phyloP scores from a whole-genome alignment of 1,140 invertebrate genomes.

The Drosophila quadrilineata region DNA sequence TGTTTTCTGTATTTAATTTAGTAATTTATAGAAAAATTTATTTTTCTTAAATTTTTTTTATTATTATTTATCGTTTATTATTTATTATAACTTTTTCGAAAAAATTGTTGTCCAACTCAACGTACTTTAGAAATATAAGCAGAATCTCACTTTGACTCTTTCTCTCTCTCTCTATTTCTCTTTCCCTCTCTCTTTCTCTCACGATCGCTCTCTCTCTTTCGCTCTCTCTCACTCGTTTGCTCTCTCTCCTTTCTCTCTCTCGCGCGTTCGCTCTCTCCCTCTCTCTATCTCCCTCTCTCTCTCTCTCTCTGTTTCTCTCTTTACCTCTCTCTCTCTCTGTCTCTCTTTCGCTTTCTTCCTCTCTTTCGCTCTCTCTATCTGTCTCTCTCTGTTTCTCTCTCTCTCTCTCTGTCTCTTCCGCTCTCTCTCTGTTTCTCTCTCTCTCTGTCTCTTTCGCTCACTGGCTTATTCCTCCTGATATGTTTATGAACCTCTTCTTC shows the following conservation, averaged over 20 bases:
- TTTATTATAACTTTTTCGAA: too few species aligned
- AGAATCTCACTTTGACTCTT: too few species aligned
- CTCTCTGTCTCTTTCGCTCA: neutral
- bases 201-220: neutral
- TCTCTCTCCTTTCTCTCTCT: too few species aligned
- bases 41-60: too few species aligned
- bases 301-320: neutral
- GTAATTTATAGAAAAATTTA: too few species aligned
- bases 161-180: too few species aligned
- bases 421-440: neutral
- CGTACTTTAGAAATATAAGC: too few species aligned
- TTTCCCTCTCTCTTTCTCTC: too few species aligned
- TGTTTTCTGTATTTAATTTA: too few species aligned
- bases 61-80: too few species aligned
- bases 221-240: neutral
- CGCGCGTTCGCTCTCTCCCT: neutral
- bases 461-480: neutral
- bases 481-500: neutral
- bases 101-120: too few species aligned
- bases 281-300: neutral
- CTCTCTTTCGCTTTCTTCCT: slow-evolving; percentile 18
- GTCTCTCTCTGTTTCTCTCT: slow-evolving; percentile 15
- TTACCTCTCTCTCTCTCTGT: neutral
- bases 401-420: neutral
- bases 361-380: neutral